Evolutionary conservation across 35 echinoderm and acorn worm species (phyloP).

Genomic region (Apostichopus japonicus): DNA sequence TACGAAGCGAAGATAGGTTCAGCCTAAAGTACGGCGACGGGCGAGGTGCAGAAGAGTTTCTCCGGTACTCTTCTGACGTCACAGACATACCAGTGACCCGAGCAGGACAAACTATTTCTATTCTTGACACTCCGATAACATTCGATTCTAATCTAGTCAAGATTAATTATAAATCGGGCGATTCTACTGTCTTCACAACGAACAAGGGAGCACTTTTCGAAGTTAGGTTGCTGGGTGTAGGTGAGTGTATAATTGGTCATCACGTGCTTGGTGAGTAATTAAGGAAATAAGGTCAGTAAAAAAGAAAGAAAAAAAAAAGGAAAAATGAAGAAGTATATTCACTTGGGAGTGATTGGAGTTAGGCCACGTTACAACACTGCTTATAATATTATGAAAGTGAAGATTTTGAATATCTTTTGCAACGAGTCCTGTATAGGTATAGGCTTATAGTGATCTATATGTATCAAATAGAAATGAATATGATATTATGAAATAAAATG

Average conservation of each 20-base stretch:
- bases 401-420: no score
- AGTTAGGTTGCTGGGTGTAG: background rate
- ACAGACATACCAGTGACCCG: background rate
- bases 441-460: no score
- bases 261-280: background rate
- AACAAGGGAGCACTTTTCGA: background rate
- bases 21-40: background rate
- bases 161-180: background rate
- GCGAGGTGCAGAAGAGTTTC: background rate
- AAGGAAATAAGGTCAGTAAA: background rate
- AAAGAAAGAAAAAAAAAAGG: background rate
- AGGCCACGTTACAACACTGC: no score
- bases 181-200: background rate
- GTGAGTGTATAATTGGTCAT: background rate
- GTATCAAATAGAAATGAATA: no score
- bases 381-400: no score
- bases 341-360: no score
- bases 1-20: background rate
- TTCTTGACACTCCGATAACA: background rate
- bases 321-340: background rate
- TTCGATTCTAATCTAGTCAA: background rate
- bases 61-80: slow-evolving; percentile 8
- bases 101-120: background rate
- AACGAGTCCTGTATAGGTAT: no score
- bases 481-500: no score